Evolutionary conservation across 2,113 vertebrate genomes (phyloP).

Genomic region (Turnix velox): DNA sequence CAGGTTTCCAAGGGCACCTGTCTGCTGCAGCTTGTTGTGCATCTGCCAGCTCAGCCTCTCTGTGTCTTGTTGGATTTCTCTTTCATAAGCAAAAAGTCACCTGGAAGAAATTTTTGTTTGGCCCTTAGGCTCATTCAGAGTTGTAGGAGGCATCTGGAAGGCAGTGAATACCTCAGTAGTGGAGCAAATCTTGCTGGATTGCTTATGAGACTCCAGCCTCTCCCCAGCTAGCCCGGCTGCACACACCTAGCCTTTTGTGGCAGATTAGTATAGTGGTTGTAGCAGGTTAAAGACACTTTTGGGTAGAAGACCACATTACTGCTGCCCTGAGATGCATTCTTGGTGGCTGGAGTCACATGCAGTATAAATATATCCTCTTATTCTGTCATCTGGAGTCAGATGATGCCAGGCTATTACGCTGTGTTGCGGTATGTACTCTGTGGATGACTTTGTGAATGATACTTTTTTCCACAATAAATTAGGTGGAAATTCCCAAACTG

Average conservation of each 20-base stretch:
- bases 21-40: not conserved
- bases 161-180: not conserved
- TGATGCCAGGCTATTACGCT: not conserved
- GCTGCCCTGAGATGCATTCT: not conserved
- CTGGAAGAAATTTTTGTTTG: not conserved
- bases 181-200: not conserved
- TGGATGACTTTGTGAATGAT: constrained; percentile 2
- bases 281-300: not conserved
- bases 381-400: constrained; percentile 11
- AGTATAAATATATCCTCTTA: constrained; percentile 3
- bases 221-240: not conserved
- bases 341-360: not conserved
- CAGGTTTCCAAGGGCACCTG: not conserved
- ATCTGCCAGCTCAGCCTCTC: not conserved
- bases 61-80: not conserved
- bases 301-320: not conserved
- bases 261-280: not conserved
- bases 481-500: not conserved
- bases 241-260: not conserved
- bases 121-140: not conserved
- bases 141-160: not conserved
- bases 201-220: not conserved
- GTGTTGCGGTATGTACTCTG: not conserved
- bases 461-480: not conserved
- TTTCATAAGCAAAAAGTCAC: not conserved